A percentile compares a stretch with the other conserved stretches of the same genome.
phyloP scores from a whole-genome alignment of 2,888 invertebrate genomes.

The Eupithecia pulchellata region DNA sequence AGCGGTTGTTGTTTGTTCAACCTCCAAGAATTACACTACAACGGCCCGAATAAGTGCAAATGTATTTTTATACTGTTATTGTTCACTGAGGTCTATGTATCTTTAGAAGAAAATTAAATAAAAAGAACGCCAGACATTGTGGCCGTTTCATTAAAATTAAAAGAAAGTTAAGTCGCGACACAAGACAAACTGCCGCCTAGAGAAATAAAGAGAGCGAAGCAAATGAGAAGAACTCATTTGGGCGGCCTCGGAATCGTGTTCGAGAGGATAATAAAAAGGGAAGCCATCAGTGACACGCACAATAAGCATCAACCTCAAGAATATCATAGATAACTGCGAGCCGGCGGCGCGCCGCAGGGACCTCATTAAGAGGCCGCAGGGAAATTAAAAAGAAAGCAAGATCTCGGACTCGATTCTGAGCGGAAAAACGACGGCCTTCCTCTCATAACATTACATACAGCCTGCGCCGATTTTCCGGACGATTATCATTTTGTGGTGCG shows the following conservation, averaged over 20 bases:
- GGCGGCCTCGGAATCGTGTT: constrained; percentile 83
- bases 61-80: constrained; percentile 40
- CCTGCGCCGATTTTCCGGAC: constrained; percentile 83
- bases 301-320: constrained; percentile 86
- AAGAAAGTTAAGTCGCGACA: constrained; percentile 78
- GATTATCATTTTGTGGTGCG: constrained; percentile 86
- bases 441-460: constrained; percentile 86
- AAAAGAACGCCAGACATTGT: constrained; percentile 59
- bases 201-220: constrained; percentile 84
- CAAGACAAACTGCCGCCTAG: constrained; percentile 82
- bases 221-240: constrained; percentile 84
- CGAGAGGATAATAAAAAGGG: constrained; percentile 85
- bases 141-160: constrained; percentile 74
- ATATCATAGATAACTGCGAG: constrained; percentile 85
- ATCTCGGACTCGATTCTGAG: constrained; percentile 84
- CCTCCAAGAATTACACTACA: constrained; percentile 37
- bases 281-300: constrained; percentile 86
- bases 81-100: constrained; percentile 43
- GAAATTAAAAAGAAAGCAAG: constrained; percentile 86
- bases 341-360: constrained; percentile 71
- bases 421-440: constrained; percentile 80
- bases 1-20: constrained; percentile 55
- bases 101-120: constrained; percentile 57
- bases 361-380: constrained; percentile 85
- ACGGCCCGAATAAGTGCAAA: constrained; percentile 38